Percentiles rank a stretch among this genome's conserved stretches.
phyloP scores from a whole-genome alignment of 2,113 vertebrate genomes.

The Australoheros scitulus region DNA sequence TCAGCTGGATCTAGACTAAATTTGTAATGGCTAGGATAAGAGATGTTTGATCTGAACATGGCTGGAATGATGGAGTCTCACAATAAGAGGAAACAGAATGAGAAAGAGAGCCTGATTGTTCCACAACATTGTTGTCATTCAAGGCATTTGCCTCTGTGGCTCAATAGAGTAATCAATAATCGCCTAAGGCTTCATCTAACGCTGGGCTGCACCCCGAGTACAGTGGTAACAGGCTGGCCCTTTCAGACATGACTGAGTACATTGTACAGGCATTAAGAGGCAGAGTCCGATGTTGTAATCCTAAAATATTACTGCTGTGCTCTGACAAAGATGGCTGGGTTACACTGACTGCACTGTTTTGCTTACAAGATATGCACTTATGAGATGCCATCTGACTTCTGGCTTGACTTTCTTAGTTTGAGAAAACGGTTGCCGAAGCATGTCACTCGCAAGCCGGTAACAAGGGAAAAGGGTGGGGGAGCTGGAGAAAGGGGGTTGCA shows the following conservation, averaged over 20 bases:
- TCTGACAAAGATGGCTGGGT: background rate
- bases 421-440: background rate
- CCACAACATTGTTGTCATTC: constrained; percentile 60
- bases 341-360: background rate
- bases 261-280: constrained; percentile 52
- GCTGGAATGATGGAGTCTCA: constrained; percentile 17
- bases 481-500: constrained; percentile 9
- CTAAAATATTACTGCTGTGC: constrained; percentile 10
- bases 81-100: constrained; percentile 11
- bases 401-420: background rate
- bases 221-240: constrained; percentile 47
- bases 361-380: constrained; percentile 6
- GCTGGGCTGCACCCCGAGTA: constrained; percentile 48
- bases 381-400: background rate
- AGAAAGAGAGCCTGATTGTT: constrained; percentile 30
- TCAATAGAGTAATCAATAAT: constrained; percentile 71
- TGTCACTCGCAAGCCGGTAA: background rate
- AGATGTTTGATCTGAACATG: background rate
- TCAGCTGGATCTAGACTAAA: background rate
- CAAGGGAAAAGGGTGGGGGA: constrained; percentile 1
- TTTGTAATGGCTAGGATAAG: background rate
- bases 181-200: constrained; percentile 57
- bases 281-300: constrained; percentile 1
- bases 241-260: constrained; percentile 54
- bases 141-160: constrained; percentile 49